Evolutionary conservation across 1,140 invertebrate genomes (phyloP), one percentile per base, ranked within the genome.

Genomic region (Trichomalopsis sarcophagae): DNA sequence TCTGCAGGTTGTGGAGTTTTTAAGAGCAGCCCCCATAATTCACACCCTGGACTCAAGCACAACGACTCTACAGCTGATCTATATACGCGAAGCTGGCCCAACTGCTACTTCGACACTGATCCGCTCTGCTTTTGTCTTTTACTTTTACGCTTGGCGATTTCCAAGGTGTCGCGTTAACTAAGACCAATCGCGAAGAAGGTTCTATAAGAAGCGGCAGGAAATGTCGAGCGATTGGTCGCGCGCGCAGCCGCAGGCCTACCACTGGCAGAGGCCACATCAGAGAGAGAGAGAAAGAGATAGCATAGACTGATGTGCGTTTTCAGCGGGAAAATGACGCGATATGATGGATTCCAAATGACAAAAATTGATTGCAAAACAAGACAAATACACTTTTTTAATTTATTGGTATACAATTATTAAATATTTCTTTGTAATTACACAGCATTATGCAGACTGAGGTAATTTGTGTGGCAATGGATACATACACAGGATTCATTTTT

Each of bases 1-100:
- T 83, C 86, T 78, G 82, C 87, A 86, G 40, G 84, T 87, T 62
- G 85, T 88, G 3, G 87, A 87, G 55, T 87, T 89, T 82, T 83
- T 86, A 2, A 81, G 14, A 77, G 81, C 13, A 80, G 62, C 27
- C 81, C 85, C 87, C 88, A 89, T 89, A 87, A 86, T 88, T 83
- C 47, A 66, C 27, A 17, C 2, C 2, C 13, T 40, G 0, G 2
- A 77, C 40, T 55, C 47, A 50, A 50, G 23, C 75, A 30, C 27
- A 55, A 78, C 76, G 40, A 55, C 44, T 14, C 21, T 27, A 50
- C 50, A 27, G 11, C 21, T 55, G 76, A 50, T 50, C n/a, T 7
- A 55, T n/a, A 23, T 2, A 47, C 76, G 9, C 74, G 1, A 75
- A 75, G 73, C 73, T 33, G 36, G 73, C 73, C 73, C 36, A 44